Conservation (phyloP, 92 coral and sea anemone genomes). For the Phenganax marumi region DNA sequence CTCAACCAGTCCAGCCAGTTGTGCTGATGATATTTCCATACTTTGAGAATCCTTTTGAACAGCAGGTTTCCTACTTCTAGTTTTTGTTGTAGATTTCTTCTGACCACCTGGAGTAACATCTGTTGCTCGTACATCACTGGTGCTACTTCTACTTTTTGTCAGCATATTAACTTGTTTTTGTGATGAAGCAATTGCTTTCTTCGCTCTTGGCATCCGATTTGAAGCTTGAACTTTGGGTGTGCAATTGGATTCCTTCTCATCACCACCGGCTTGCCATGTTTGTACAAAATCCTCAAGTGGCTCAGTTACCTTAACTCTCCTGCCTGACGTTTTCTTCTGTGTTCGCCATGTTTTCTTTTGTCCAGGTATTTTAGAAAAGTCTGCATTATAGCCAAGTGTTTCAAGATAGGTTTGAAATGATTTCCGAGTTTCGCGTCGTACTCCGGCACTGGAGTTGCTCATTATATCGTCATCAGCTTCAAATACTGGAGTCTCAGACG, state of each 20-base stretch:
- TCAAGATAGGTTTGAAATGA: slow-evolving; percentile 71
- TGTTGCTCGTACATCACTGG: background rate
- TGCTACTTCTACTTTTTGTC: slow-evolving; percentile 12
- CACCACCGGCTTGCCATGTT: background rate
- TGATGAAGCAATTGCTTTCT: slow-evolving; percentile 69
- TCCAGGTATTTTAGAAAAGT: slow-evolving; percentile 29
- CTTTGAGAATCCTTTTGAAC: background rate
- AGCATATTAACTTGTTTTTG: slow-evolving; percentile 44
- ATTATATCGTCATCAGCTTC: background rate
- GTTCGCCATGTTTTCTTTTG: background rate
- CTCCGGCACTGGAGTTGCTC: slow-evolving; percentile 27
- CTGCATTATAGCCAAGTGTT: slow-evolving; percentile 42
- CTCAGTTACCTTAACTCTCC: slow-evolving; percentile 15
- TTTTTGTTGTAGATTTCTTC: background rate
- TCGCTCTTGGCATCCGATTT: slow-evolving; percentile 78
- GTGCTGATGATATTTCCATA: background rate
- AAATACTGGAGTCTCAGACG: slow-evolving; percentile 7
- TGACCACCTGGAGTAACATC: background rate
- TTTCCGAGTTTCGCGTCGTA: slow-evolving; percentile 70
- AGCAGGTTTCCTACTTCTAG: background rate
- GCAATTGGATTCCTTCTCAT: background rate
- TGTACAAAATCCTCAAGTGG: background rate
- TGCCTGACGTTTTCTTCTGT: background rate
- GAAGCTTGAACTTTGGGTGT: slow-evolving; percentile 69
- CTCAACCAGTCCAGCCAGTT: slow-evolving; percentile 7